These are phyloP conservation scores for Plebejus anna DNA, from an alignment of 2,888 invertebrate species.

Conservation along the genomic window DNA sequence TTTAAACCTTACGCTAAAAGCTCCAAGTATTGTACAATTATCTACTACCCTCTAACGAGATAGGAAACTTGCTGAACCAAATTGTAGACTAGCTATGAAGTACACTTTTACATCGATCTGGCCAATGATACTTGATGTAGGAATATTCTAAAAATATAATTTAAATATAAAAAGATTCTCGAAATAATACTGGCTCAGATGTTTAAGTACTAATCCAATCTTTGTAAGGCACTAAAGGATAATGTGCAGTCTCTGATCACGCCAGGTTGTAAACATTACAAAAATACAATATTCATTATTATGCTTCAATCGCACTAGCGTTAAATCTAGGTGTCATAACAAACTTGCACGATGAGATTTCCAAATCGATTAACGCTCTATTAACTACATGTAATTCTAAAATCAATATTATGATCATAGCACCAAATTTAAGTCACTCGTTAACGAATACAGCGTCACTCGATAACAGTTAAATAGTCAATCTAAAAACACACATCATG, in stretches of 20 bases:
- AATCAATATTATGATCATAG: constrained; percentile 38
- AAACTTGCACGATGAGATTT: constrained; percentile 58
- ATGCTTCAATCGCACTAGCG: constrained; percentile 47
- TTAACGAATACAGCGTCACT: constrained; percentile 56
- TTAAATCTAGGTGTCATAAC: constrained; percentile 37
- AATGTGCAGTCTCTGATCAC: constrained; percentile 53
- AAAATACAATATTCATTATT: constrained; percentile 61
- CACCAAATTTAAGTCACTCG: constrained; percentile 43
- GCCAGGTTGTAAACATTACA: constrained; percentile 63
- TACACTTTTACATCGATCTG: constrained; percentile 41
- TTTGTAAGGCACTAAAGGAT: constrained; percentile 60
- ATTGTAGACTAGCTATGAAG: constrained; percentile 40
- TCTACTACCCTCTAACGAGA: constrained; percentile 16
- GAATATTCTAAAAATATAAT: constrained; percentile 23
- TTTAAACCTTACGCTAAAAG: constrained; percentile 4
- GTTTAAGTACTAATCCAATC: constrained; percentile 53
- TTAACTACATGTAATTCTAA: constrained; percentile 38
- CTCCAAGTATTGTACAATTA: constrained; percentile 26
- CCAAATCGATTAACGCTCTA: constrained; percentile 53
- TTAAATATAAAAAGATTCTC: constrained; percentile 31
- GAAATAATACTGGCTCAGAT: constrained; percentile 57
- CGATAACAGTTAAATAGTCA: constrained; percentile 45
- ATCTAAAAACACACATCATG: constrained; percentile 70
- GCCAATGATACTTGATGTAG: constrained; percentile 30
- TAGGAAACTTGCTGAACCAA: constrained; percentile 3